Percentiles rank a stretch among this genome's conserved stretches.
These are phyloP conservation scores for Scaptomyza cyrtandrae DNA, from an alignment of 2,888 invertebrate genomes.

Conservation along the genomic window DNA sequence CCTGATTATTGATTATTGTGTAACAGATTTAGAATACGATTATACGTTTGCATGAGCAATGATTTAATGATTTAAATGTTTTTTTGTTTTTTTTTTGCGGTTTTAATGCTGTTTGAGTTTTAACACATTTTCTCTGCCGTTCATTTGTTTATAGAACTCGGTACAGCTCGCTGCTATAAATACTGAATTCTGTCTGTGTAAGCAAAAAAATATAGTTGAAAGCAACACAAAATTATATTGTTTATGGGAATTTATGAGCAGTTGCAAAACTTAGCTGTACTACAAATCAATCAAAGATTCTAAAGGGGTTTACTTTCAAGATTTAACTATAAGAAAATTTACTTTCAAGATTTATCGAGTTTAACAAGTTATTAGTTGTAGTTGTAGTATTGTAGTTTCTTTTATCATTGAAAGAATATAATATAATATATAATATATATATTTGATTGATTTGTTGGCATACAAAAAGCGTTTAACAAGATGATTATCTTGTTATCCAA, in stretches of 20 bases:
- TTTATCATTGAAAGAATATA: not conserved
- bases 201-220: not conserved
- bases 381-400: too few relatives aligned
- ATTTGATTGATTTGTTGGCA: not conserved
- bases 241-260: not conserved
- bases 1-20: conserved; percentile 23
- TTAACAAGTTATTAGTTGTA: too few relatives aligned
- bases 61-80: conserved; percentile 27
- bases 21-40: conserved; percentile 18
- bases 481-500: not conserved
- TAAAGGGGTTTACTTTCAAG: too few relatives aligned
- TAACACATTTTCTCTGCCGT: conserved; percentile 37
- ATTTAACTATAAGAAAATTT: too few relatives aligned
- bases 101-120: conserved; percentile 39
- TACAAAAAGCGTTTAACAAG: not conserved
- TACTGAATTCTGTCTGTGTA: conserved; percentile 3
- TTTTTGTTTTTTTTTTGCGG: too few relatives aligned
- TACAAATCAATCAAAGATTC: not conserved
- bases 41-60: conserved; percentile 2
- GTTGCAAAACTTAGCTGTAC: not conserved
- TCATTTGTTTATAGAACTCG: conserved; percentile 16
- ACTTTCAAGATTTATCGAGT: not conserved
- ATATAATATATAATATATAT: not conserved
- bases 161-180: not conserved
- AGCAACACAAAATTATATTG: too few relatives aligned